Evolutionary conservation across 2,797 vertebrate genomes (phyloP).

Genomic region (Uromys caudimaculatus): DNA sequence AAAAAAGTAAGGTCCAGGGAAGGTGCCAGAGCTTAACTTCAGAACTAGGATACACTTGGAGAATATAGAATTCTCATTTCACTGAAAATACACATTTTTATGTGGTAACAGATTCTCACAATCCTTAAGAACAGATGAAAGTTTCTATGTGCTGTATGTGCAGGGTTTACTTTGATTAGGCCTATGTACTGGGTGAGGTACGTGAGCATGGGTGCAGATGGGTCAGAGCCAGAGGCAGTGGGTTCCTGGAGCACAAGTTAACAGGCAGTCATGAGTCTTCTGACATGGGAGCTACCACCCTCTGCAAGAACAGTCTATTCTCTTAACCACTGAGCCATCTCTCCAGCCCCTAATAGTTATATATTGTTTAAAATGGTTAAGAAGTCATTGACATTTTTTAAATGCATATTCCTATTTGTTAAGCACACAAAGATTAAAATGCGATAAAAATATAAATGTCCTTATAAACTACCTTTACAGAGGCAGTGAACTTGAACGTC

Average conservation of each 20-base stretch:
- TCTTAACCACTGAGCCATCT: background rate
- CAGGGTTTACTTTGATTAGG: background rate
- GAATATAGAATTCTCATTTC: conserved; percentile 60
- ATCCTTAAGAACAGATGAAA: conserved; percentile 35
- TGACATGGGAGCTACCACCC: background rate
- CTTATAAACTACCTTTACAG: conserved; percentile 61
- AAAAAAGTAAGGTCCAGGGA: conserved; percentile 21
- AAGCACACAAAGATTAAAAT: conserved; percentile 32
- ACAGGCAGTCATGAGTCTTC: background rate
- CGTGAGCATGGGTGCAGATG: background rate
- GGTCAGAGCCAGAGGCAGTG: background rate
- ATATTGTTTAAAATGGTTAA: conserved; percentile 29
- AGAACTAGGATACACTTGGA: conserved; percentile 51
- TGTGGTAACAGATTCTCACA: conserved; percentile 41
- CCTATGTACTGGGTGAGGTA: background rate
- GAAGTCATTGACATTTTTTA: conserved; percentile 23
- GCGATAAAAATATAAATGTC: conserved; percentile 53
- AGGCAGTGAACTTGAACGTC: conserved; percentile 65
- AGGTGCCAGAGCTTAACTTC: conserved; percentile 50
- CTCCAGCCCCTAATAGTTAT: background rate
- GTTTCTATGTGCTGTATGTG: background rate
- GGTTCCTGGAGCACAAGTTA: background rate
- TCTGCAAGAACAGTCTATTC: background rate
- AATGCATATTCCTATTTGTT: conserved; percentile 31
- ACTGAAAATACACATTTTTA: conserved; percentile 52